Base-by-base conservation (phyloP, 2,113 vertebrate genomes). In the Corynorhinus townsendii region DNA sequence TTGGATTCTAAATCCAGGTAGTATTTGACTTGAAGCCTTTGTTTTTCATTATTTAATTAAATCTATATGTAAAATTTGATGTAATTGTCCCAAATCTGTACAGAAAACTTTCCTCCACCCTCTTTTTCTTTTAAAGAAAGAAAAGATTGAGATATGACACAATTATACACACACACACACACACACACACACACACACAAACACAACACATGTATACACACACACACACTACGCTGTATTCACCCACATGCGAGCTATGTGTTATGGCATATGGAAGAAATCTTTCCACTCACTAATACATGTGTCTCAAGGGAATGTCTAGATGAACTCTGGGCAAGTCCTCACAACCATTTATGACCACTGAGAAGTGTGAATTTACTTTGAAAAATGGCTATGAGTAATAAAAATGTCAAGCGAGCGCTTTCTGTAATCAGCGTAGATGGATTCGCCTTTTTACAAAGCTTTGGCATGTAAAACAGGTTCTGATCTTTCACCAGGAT, bases 401-500 rank as follows among this genome's bases (percentile, higher is more conserved):
- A 96, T 96, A 89, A 97, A 97, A 97, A 96, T 90, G 94, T 97
- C 95, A 97, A 95, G 79, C 2, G 33, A 96, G 91, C 86, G 59
- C 90, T 95, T 92, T 95, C 86, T 83, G 2, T 93, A 96, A 92
- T 69, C 5, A 62, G 47, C 66, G 49, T 94, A 81, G 91, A 95
- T 94, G 91, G 89, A 83, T 83, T 97, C 90, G 76, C 85, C 54
- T 96, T 97, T 95, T 81, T 26, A 93, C 33, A 90, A 73, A 92
- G 85, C 91, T 56, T 71, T 69, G 66, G 85, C 69, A 76, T 77
- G 75, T 89, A 86, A 75, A 96, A 86, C 43, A 94, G 96, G 77
- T 54, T 95, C 86, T 92, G 85, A 88, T 91, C 83, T 89, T 92
- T 97, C 73, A 85, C 47, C 22, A 66, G 91, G 90, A 95, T 89